Conservation (phyloP, 1,140 invertebrate species). For the Scaptomyza montana region DNA sequence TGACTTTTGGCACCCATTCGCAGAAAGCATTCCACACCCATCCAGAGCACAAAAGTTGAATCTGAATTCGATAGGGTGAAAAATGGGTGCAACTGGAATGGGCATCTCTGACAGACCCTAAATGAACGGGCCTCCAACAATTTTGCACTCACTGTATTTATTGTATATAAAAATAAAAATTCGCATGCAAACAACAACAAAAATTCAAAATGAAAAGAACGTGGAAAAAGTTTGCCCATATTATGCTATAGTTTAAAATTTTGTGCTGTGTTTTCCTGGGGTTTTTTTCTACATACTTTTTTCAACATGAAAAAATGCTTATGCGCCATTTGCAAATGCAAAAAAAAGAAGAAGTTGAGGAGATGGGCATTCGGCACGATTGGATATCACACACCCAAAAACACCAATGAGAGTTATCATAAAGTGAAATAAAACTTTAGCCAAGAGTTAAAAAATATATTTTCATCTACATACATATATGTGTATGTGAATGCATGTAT, state of each 20-base stretch:
- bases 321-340: slow-evolving; percentile 74
- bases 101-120: slow-evolving; percentile 1
- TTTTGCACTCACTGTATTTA: slow-evolving; percentile 13
- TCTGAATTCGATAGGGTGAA: slow-evolving; percentile 35
- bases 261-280: slow-evolving; percentile 12
- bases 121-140: slow-evolving; percentile 38
- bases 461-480: neutral
- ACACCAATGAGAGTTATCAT: slow-evolving; percentile 46
- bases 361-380: slow-evolving; percentile 77
- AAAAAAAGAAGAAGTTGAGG: slow-evolving; percentile 67
- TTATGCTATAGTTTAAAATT: slow-evolving; percentile 52
- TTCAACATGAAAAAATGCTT: slow-evolving; percentile 72
- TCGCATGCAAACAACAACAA: neutral
- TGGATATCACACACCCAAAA: slow-evolving; percentile 52
- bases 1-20: slow-evolving; percentile 69
- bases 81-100: slow-evolving; percentile 10
- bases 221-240: slow-evolving; percentile 48
- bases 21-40: neutral
- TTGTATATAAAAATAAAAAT: slow-evolving; percentile 6
- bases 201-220: slow-evolving; percentile 21
- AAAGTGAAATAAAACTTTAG: slow-evolving; percentile 69
- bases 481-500: slow-evolving; percentile 15
- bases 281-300: slow-evolving; percentile 29
- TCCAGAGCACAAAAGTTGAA: slow-evolving; percentile 26
- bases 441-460: slow-evolving; percentile 52